phyloP scores from a whole-genome alignment of 2,113 vertebrate genomes.

The Osmerus eperlanus region DNA sequence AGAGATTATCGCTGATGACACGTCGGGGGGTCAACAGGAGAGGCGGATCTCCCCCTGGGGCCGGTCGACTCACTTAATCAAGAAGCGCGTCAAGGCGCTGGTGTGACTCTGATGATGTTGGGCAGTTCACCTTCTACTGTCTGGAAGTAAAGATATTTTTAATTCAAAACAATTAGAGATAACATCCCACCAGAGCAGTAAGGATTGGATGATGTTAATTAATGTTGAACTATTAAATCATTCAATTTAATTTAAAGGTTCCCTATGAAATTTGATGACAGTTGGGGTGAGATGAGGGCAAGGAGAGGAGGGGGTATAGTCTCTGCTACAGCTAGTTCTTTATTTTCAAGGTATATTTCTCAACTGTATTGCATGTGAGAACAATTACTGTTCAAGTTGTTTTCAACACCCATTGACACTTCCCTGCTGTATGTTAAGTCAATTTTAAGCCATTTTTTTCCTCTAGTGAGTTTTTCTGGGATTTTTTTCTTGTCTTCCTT shows the following conservation, averaged over 20 bases:
- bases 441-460: no score
- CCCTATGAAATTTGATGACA: no score
- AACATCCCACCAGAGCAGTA: constrained; percentile 15
- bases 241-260: neutral
- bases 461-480: no score
- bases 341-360: no score
- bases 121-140: constrained; percentile 43
- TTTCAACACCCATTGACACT: no score
- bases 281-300: no score
- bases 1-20: constrained; percentile 69
- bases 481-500: no score
- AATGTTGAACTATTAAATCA: constrained; percentile 31
- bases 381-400: no score
- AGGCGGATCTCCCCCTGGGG: constrained; percentile 58
- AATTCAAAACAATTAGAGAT: constrained; percentile 33
- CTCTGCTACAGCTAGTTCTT: no score
- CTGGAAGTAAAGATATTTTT: constrained; percentile 31
- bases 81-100: constrained; percentile 26
- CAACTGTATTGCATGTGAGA: no score
- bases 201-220: constrained; percentile 31
- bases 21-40: constrained; percentile 62
- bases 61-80: constrained; percentile 64
- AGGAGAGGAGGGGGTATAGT: no score
- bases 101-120: constrained; percentile 33
- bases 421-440: no score